Evolutionary conservation across 2,113 vertebrate genomes (phyloP).

Genomic region (Neotoma lepida): DNA sequence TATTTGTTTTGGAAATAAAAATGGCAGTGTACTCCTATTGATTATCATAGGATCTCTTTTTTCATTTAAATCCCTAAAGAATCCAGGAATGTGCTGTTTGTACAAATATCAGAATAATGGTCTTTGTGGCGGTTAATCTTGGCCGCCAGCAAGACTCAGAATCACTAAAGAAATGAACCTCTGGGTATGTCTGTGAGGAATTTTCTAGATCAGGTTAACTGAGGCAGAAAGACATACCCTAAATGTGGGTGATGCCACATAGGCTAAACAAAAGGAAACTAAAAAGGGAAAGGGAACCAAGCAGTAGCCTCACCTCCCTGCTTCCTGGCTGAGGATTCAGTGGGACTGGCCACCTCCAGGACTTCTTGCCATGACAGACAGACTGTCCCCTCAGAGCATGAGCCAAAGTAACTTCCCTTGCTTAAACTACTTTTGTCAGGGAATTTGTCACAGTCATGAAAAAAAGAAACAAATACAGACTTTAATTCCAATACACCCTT

Average conservation of each 20-base stretch:
- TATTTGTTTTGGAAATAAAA: slow-evolving; percentile 53
- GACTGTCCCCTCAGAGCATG: neutral
- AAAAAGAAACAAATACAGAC: neutral
- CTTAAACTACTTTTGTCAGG: neutral
- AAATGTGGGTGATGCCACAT: no score
- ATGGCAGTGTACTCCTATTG: neutral
- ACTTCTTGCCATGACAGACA: neutral
- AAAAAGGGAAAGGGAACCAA: neutral
- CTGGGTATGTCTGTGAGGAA: neutral
- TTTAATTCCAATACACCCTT: neutral
- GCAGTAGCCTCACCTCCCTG: neutral
- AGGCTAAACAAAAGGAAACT: no score
- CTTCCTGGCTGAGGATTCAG: neutral
- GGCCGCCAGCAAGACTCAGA: neutral
- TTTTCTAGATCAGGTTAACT: neutral
- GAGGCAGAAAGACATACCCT: neutral
- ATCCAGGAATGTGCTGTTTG: neutral
- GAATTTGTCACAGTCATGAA: neutral
- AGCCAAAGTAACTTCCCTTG: neutral
- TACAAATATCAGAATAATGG: neutral
- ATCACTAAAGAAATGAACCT: neutral
- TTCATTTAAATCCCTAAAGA: neutral
- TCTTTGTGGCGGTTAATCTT: neutral
- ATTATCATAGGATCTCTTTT: slow-evolving; percentile 16
- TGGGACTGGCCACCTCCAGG: neutral